Evolutionary conservation across 1,140 invertebrate species (phyloP), one percentile per base, ranked within the genome.

Genomic region (Drosophila orena): DNA sequence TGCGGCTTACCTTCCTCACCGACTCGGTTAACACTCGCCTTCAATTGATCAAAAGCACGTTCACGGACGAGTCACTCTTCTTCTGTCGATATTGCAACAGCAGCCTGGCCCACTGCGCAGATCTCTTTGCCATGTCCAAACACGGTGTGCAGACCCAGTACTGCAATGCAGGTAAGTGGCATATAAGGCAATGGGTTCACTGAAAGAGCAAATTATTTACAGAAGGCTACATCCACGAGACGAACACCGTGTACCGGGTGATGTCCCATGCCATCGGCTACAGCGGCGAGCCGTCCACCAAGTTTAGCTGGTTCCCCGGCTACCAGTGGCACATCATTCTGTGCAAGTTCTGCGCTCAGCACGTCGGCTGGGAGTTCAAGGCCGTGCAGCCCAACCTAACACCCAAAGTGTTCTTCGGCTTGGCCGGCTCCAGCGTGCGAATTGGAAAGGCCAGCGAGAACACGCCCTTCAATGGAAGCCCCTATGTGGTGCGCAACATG

Each of bases 241-340:
- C 96, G 1, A 92, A 97, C 12, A 98, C 97, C 10, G 93, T 97
- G 0, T 93, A 94, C 74, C 93, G 94, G 56, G 94, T 95, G 0
- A 70, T 89, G 17, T 54, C 62, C 1, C 90, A 94, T 66, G 94
- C 95, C 73, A 92, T 96, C 24, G 85, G 85, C 6, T 91, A 95
- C n/a, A 92, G 93, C 34, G 93, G 94, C 1, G 76, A 91, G 14
- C 86, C 96, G 7, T 96, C 95, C 2, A 95, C 94, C 17, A 94
- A 96, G 77, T 96, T 95, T 81, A 96, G 95, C 70, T 98, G 97
- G 97, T 98, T 98, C 92, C 97, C 97, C 30, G 97, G 96, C 30
- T 97, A 97, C 92, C 94, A 95, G 14, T 97, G 97, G 97, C 96
- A 95, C 34, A 96, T 97, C 55, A 94, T 95, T 8, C 92, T 94